Evolutionary conservation across 1,140 invertebrate species (phyloP).

Genomic region (Agraylea sexmaculata): DNA sequence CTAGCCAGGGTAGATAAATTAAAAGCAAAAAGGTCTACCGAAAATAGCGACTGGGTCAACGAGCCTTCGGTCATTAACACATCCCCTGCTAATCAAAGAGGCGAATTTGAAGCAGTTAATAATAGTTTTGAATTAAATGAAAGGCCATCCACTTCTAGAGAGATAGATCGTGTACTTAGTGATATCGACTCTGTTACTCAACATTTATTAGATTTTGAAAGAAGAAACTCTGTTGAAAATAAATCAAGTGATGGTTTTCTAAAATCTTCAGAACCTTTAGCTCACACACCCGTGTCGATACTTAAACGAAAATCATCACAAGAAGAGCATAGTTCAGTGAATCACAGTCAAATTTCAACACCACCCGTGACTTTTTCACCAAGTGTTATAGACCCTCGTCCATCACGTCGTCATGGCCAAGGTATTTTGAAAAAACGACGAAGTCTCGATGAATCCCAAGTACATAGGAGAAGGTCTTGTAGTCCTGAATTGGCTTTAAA

Average conservation of each 20-base stretch:
- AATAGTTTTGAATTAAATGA: background rate
- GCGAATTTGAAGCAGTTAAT: slow-evolving; percentile 1
- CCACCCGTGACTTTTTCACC: slow-evolving; percentile 62
- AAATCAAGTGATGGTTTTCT: slow-evolving; percentile 24
- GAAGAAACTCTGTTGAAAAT: slow-evolving; percentile 29
- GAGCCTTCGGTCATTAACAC: background rate
- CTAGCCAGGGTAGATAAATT: slow-evolving; percentile 52
- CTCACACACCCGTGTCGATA: slow-evolving; percentile 56
- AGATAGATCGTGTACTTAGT: slow-evolving; percentile 33
- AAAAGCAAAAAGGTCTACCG: too few relatives aligned
- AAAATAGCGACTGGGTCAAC: slow-evolving; percentile 5
- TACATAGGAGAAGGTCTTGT: slow-evolving; percentile 51
- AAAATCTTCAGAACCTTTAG: too few relatives aligned
- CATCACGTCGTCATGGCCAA: slow-evolving; percentile 47
- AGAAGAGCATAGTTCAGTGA: slow-evolving; percentile 43
- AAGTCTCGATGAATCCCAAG: slow-evolving; percentile 65
- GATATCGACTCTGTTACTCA: slow-evolving; percentile 40
- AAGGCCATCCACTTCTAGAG: slow-evolving; percentile 21
- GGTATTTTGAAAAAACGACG: slow-evolving; percentile 71
- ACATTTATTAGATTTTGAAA: slow-evolving; percentile 41
- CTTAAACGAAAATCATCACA: slow-evolving; percentile 62
- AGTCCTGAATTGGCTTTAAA: slow-evolving; percentile 53
- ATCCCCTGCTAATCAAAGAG: background rate
- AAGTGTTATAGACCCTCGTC: slow-evolving; percentile 47
- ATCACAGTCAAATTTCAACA: slow-evolving; percentile 41